Conservation (phyloP, 2,797 vertebrate species). For the Paramormyrops hopkinsi region DNA sequence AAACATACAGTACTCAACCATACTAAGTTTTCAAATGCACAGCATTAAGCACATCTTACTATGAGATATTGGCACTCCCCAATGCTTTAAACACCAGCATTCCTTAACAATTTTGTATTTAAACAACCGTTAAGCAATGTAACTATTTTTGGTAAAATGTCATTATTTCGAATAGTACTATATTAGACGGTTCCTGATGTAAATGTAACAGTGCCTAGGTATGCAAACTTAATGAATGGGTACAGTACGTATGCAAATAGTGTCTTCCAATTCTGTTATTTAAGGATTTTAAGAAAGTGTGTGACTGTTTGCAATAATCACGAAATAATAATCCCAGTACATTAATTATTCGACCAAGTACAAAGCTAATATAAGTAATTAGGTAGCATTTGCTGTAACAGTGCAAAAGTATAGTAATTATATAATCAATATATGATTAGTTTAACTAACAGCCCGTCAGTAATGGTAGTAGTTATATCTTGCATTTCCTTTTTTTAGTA, state of each 20-base stretch:
- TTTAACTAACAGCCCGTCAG: not conserved
- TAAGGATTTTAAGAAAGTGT: not conserved
- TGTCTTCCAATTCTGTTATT: not conserved
- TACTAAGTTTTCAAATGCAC: not conserved
- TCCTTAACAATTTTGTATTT: not conserved
- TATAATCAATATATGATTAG: not conserved
- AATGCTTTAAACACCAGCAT: not conserved
- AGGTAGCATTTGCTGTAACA: not conserved
- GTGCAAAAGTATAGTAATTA: not conserved
- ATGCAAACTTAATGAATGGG: not conserved
- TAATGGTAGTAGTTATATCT: not conserved
- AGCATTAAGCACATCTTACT: not conserved
- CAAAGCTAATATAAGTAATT: not conserved
- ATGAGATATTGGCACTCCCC: not conserved
- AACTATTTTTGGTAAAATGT: not conserved
- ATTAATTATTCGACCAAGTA: not conserved
- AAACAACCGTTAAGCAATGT: not conserved
- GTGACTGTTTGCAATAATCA: not conserved
- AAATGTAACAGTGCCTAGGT: not conserved
- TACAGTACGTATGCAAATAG: not conserved
- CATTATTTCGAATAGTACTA: not conserved
- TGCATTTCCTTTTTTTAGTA: not conserved
- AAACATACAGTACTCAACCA: not conserved
- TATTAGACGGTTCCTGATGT: not conserved
- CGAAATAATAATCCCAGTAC: not conserved